Base-by-base conservation (phyloP, 1,140 invertebrate genomes). In the Drosophila busckii region DNA sequence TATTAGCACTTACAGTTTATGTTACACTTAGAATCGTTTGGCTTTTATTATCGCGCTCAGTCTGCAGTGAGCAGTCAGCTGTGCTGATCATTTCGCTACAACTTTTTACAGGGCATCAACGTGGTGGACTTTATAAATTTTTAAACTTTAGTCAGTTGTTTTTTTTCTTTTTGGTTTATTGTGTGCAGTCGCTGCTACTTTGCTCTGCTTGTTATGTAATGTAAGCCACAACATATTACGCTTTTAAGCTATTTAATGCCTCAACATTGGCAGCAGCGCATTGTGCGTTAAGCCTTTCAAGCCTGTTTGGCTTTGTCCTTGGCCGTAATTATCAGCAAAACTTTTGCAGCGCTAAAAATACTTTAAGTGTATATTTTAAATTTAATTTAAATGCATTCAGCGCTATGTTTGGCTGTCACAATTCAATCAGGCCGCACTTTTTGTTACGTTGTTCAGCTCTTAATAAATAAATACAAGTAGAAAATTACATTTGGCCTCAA, bases 331-430 rank as follows among this genome's bases (percentile, higher is more conserved):
- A 64, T 59, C 40, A 44, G 22, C 40, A 35, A 8, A 31, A 25
- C 8, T 10, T 61, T 52, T 45, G n/a, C n/a, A n/a, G n/a, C n/a
- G n/a, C n/a, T n/a, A n/a, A n/a, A n/a, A n/a, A n/a, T 31, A 16
- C 35, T 35, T 26, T 31, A n/a, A 15, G 28, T 13, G 9, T 38
- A 7, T 25, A 23, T 41, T 49, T 34, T 32, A 28, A 46, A 70
- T 80, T 80, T 82, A 80, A 82, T 82, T 73, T 75, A n/a, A n/a
- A n/a, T n/a, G 60, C 64, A 80, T 75, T 75, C 65, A 66, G 68
- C 20, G 59, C 29, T 59, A 37, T 40, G 38, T 31, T 53, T 15
- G 50, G 66, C 66, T 83, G 75, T 80, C 75, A 80, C 69, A 82
- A 80, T 80, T 80, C 75, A 80, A 80, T 80, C 75, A 70, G 60